Evolutionary conservation across 2,797 vertebrate genomes (phyloP).

Genomic region (Peromyscus melanophrys): DNA sequence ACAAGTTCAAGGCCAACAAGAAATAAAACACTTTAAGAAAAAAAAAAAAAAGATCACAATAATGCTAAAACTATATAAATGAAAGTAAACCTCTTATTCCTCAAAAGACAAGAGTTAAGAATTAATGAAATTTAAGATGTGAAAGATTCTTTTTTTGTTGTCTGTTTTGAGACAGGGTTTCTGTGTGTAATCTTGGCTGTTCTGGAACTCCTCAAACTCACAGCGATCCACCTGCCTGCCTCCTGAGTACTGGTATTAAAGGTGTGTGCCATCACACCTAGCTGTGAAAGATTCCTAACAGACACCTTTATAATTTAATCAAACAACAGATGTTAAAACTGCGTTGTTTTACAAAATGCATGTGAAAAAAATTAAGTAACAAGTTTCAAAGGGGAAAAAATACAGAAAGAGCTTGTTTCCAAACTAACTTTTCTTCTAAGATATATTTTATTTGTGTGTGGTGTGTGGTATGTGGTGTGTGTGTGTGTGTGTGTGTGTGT

Average conservation of each 20-base stretch:
- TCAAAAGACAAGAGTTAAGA: neutral
- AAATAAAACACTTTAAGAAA: neutral
- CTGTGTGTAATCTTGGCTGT: neutral
- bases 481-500: neutral
- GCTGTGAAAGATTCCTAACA: neutral
- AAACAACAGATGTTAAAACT: neutral
- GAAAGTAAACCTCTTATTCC: neutral
- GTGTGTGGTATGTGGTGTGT: neutral
- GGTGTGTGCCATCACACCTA: neutral
- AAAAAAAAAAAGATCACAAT: neutral
- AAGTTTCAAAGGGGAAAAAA: constrained; percentile 7
- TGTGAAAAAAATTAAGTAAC: neutral
- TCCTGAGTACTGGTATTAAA: neutral
- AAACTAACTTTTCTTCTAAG: neutral
- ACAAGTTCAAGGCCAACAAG: neutral
- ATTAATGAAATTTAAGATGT: neutral
- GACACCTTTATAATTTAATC: constrained; percentile 18
- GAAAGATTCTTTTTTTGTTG: neutral
- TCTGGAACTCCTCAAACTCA: neutral
- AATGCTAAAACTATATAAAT: constrained; percentile 29
- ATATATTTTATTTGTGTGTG: neutral
- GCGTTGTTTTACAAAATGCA: constrained; percentile 45
- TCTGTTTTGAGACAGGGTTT: neutral
- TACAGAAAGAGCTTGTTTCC: constrained; percentile 26
- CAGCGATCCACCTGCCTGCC: neutral